Base-by-base conservation (phyloP, 1,140 invertebrate genomes). In the Drosophila sturtevanti region DNA sequence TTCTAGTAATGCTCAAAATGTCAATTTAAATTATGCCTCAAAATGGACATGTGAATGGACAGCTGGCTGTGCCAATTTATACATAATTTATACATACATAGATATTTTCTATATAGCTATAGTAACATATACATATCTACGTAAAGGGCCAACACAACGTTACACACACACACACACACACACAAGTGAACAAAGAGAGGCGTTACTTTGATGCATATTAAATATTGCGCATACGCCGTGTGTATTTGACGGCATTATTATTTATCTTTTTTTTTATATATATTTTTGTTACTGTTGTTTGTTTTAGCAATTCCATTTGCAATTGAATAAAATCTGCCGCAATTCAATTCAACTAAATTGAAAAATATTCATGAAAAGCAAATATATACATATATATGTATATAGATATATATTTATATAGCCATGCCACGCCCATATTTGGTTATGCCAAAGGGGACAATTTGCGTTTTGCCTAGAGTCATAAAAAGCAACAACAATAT, bases 11-110 rank as follows among this genome's bases (percentile, higher is more conserved):
- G 60, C 63, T 68, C 68, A 69, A 85, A 81, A 77, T 87, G 82
- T 81, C 81, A 81, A 80, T 81, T 81, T 63, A 74, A 86, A 86
- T 78, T 68, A 86, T 78, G 78, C 78, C 62, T 54, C 67, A 77
- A 75, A 81, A 86, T 79, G 79, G 82, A 87, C 82, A 76, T 75
- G 55, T 63, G 48, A 77, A 76, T 76, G 68, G 76, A 70, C 82
- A 86, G 82, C 65, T 79, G 54, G 44, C 56, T 68, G 77, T 70
- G 74, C 68, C 73, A 81, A 37, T 75, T 79, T 77, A 70, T 78
- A 69, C 44, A n/a, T n/a, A n/a, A n/a, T n/a, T n/a, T n/a, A n/a
- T n/a, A n/a, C n/a, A n/a, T n/a, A n/a, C n/a, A n/a, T n/a, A n/a
- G n/a, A n/a, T n/a, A n/a, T n/a, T n/a, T n/a, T n/a, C n/a, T n/a